Percentiles rank a stretch among this genome's conserved stretches.
Evolutionary conservation across 2,888 invertebrate species (phyloP).

Genomic region (Tanypteryx hageni): DNA sequence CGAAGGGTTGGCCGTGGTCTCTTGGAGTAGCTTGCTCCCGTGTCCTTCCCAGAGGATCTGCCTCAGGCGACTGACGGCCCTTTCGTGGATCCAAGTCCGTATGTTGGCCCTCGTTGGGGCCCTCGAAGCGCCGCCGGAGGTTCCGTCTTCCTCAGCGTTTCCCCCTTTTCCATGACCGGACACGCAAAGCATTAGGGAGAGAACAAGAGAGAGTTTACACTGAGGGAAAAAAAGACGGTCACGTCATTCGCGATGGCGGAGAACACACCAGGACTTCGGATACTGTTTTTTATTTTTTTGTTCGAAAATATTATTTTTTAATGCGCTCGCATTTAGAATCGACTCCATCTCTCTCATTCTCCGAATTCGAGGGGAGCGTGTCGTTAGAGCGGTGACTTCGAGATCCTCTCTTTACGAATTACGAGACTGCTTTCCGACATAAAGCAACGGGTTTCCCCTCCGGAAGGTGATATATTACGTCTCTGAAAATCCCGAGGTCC

Average conservation of each 20-base stretch:
- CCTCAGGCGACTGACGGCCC: constrained; percentile 90
- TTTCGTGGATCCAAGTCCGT: constrained; percentile 96
- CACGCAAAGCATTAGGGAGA: background rate
- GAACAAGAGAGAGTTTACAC: background rate
- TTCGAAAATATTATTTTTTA: background rate
- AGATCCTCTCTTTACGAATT: too few relatives aligned
- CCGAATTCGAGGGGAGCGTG: too few relatives aligned
- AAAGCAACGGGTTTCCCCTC: too few relatives aligned
- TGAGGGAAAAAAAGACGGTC: background rate
- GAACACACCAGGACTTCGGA: background rate
- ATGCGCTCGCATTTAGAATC: too few relatives aligned
- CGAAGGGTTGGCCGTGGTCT: constrained; percentile 89
- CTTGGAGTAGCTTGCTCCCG: constrained; percentile 87
- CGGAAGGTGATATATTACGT: too few relatives aligned
- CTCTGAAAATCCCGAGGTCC: too few relatives aligned
- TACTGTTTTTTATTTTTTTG: background rate
- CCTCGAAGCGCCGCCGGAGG: background rate
- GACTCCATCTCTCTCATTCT: too few relatives aligned
- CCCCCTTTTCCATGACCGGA: background rate
- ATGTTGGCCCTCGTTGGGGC: constrained; percentile 87
- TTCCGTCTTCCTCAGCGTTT: background rate
- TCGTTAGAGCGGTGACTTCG: too few relatives aligned
- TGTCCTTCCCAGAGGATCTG: constrained; percentile 94
- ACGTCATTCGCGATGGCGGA: background rate
- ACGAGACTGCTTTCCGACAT: too few relatives aligned